Evolutionary conservation across 2,888 invertebrate genomes (phyloP), one percentile per base, ranked within the genome.

Genomic region (Andrena bicolor): DNA sequence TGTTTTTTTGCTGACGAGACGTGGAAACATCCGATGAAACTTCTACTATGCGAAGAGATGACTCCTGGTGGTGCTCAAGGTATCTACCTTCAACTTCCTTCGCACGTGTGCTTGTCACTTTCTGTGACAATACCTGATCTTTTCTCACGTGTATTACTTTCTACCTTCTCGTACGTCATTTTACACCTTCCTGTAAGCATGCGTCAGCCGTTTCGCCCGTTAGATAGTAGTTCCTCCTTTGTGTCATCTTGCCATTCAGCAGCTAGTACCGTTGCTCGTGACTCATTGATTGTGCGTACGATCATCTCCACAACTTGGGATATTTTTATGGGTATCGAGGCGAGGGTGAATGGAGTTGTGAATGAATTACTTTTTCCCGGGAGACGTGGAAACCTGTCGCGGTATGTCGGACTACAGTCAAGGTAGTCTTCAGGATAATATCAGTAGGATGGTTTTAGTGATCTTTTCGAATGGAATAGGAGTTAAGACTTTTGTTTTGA

Each of bases 41-140:
- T 69, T 53, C 74, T 85, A 88, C 86, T 89, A 89, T 89, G 89
- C 88, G 66, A 82, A 89, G 85, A 82, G 65, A 89, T 89, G 89
- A 80, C 82, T 69, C 72, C 76, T 68, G 61, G 56, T 69, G 73
- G 68, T 84, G 48, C 63, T 56, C 72, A 75, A 88, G 88, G 88
- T 89, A 76, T 13, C 28, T 58, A 10, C 10, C 56, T 56, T 56
- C 56, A 10, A 23, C 26, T 26, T 26, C 10, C 23, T 23, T 23
- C 41, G 13, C 41, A 4, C 41, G 41, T 4, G 13, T 41, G 13
- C 13, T 13, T 41, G 41, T 41, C n/a, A 7, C 28, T 26, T 48
- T n/a, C 10, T 20, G 28, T 20, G 5, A 16, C 3, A 13, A 2
- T 49, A 16, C 41, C 16, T 16, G 41, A 41, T 41, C 41, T 16